Conservation (phyloP, 2,888 invertebrate genomes). For the Oscheius sp. region DNA sequence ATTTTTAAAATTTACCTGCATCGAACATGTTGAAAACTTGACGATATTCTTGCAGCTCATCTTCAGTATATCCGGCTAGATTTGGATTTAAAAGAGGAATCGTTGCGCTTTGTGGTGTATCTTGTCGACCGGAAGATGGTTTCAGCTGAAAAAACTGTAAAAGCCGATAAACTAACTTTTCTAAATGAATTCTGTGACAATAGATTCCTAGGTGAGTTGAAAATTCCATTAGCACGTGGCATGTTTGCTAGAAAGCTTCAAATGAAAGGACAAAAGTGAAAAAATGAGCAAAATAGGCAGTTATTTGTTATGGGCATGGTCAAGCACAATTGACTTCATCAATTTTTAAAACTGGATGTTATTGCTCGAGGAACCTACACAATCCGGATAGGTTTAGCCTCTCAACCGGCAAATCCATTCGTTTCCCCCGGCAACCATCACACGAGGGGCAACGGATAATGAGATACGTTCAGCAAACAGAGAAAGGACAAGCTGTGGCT, state of each 20-base stretch:
- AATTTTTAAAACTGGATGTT: neutral
- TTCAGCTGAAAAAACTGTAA: neutral
- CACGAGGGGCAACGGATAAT: too few species aligned
- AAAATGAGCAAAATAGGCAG: neutral
- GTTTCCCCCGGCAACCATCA: neutral
- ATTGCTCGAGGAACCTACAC: too few species aligned
- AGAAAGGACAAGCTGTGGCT: too few species aligned
- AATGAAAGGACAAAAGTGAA: neutral
- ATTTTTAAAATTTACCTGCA: too few species aligned
- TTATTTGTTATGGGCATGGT: neutral
- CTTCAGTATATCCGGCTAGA: constrained; percentile 53
- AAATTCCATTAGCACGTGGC: constrained; percentile 30
- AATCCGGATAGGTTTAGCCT: neutral
- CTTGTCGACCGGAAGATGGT: constrained; percentile 14
- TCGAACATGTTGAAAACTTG: constrained; percentile 70
- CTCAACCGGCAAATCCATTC: neutral
- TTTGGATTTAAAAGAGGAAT: neutral
- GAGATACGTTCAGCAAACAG: too few species aligned
- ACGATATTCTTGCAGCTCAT: constrained; percentile 66
- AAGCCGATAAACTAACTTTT: neutral
- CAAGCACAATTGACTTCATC: neutral
- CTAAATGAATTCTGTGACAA: constrained; percentile 15
- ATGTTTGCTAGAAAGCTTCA: neutral
- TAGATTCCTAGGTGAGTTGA: constrained; percentile 31
- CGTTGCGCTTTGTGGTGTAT: neutral